phyloP scores from a whole-genome alignment of 2,888 invertebrate genomes.

The Anticlea derivata region DNA sequence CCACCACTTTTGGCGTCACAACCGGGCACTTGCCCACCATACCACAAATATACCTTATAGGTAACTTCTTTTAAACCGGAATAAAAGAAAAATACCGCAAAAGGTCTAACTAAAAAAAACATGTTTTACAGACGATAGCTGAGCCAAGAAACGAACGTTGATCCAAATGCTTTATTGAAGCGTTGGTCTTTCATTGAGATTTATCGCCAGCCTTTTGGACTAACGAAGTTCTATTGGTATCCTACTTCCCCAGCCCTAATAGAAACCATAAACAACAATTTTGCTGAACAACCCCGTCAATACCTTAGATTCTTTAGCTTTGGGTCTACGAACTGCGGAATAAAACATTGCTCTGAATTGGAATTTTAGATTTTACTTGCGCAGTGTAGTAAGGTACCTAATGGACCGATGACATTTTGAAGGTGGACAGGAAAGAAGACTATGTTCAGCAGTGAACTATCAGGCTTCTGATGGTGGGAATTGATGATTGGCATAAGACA shows the following conservation, averaged over 20 bases:
- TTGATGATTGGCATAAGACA: no score
- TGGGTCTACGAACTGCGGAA: background rate
- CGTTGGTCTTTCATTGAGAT: constrained; percentile 54
- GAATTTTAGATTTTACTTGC: background rate
- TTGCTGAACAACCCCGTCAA: constrained; percentile 44
- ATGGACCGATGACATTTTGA: no score
- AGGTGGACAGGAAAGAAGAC: no score
- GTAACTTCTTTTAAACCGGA: no score
- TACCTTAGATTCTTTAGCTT: constrained; percentile 27
- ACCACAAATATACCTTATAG: no score
- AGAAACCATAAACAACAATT: constrained; percentile 56
- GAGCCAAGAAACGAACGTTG: constrained; percentile 30
- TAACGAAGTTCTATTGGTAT: constrained; percentile 62
- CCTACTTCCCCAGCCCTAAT: constrained; percentile 50
- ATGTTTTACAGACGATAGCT: constrained; percentile 15
- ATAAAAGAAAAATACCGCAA: no score
- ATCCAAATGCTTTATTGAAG: constrained; percentile 53
- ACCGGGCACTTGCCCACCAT: no score
- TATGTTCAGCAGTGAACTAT: no score
- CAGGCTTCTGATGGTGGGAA: no score
- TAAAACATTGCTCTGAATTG: constrained; percentile 1
- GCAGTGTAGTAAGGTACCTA: background rate
- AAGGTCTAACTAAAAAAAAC: no score
- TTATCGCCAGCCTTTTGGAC: constrained; percentile 53
- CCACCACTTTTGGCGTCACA: no score